Base-by-base conservation (phyloP, 2,888 invertebrate species). In the Drosophila emarginata region DNA sequence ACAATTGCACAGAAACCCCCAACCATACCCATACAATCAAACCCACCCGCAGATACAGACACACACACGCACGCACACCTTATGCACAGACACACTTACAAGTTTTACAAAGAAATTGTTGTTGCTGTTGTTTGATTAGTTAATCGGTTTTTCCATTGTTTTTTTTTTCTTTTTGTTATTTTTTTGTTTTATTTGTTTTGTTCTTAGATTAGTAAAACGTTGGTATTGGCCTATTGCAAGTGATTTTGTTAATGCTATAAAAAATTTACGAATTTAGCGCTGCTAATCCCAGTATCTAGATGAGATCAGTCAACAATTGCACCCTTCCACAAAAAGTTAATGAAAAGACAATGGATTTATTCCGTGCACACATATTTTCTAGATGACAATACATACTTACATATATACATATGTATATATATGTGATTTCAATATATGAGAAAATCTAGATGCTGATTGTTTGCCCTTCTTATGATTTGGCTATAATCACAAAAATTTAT, bases 401-500 rank as follows among this genome's bases (percentile, higher is more conserved):
- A n/a, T n/a, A n/a, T n/a, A 23, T 23, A 52, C 28, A 26, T 18
- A 23, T 14, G 40, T 18, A 21, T 53, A 28, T 28, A 45, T 39
- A 54, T 66, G 37, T 36, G 23, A 23, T 4, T 23, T 23, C 23
- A 23, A 23, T 26, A 26, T 26, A 26, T 26, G 26, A 26, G 5
- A 26, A 26, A 26, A 26, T 26, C 5, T 5, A 5, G 32, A 32
- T 32, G 9, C 32, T 11, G 32, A 1, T 26, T 26, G 6, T 26
- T 26, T 26, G 26, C 26, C 64, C 45, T 26, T 45, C 23, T 52
- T 61, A 61, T 61, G 61, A 60, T 63, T 72, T 62, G 66, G 67
- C 72, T 61, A 72, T 72, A 71, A 11, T 72, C 70, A 67, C 65
- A 72, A 72, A 72, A 72, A 72, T 72, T 65, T 72, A 59, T 70